These are phyloP conservation scores for Arnoldichthys spilopterus DNA, from an alignment of 2,797 vertebrate genomes.

Conservation along the genomic window DNA sequence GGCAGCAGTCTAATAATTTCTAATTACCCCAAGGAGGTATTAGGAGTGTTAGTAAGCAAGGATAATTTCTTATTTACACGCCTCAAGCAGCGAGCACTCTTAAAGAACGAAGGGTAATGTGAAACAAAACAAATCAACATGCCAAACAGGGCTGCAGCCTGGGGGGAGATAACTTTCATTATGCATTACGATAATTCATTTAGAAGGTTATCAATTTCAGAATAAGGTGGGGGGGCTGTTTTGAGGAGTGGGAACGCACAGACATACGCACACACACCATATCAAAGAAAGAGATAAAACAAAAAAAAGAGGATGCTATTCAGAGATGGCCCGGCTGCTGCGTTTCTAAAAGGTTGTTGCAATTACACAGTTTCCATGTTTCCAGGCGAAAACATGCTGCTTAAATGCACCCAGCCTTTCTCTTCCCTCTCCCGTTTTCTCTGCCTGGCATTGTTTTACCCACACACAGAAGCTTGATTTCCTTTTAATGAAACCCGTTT, in stretches of 20 bases:
- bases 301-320: slow-evolving; percentile 71
- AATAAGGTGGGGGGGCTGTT: slow-evolving; percentile 75
- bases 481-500: slow-evolving; percentile 71
- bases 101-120: slow-evolving; percentile 80
- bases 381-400: slow-evolving; percentile 65
- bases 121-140: slow-evolving; percentile 84
- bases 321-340: slow-evolving; percentile 59
- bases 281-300: slow-evolving; percentile 68
- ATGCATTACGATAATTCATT: slow-evolving; percentile 84
- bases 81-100: slow-evolving; percentile 79
- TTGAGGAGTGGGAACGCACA: slow-evolving; percentile 64
- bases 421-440: slow-evolving; percentile 63
- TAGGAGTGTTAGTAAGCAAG: slow-evolving; percentile 85
- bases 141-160: slow-evolving; percentile 80
- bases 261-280: slow-evolving; percentile 48
- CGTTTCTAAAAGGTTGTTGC: slow-evolving; percentile 70
- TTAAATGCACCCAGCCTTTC: slow-evolving; percentile 69
- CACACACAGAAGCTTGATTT: slow-evolving; percentile 69
- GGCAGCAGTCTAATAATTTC: slow-evolving; percentile 82
- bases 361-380: slow-evolving; percentile 77
- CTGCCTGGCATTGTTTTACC: slow-evolving; percentile 46
- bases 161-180: slow-evolving; percentile 80
- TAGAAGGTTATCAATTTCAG: slow-evolving; percentile 84
- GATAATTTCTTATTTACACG: slow-evolving; percentile 88
- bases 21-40: slow-evolving; percentile 87